Conservation (phyloP, 2,888 invertebrate species). For the Helicoverpa assulta region DNA sequence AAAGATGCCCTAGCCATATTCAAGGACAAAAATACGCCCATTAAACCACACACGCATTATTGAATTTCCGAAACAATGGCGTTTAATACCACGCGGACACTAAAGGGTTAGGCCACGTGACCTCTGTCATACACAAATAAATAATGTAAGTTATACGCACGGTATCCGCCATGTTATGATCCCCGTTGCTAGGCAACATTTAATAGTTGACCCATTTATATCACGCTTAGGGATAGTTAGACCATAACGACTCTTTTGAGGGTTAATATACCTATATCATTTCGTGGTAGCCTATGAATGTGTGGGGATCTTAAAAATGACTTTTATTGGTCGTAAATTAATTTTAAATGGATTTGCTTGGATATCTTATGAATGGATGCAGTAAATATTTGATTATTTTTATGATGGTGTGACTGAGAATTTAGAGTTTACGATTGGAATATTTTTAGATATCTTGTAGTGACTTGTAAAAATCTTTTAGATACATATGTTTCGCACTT, state of each 20-base stretch:
- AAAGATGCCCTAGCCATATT: background rate
- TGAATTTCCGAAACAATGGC: constrained; percentile 2
- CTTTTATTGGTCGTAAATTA: constrained; percentile 79
- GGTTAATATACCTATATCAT: constrained; percentile 69
- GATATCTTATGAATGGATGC: constrained; percentile 54
- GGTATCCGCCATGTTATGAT: constrained; percentile 72
- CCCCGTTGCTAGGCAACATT: constrained; percentile 68
- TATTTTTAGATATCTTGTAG: background rate
- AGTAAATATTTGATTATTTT: constrained; percentile 61
- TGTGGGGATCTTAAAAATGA: constrained; percentile 71
- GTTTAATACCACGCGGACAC: constrained; percentile 20
- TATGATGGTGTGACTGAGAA: constrained; percentile 47
- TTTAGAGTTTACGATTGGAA: constrained; percentile 1
- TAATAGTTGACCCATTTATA: constrained; percentile 67
- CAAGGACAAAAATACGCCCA: constrained; percentile 17
- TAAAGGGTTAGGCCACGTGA: constrained; percentile 64
- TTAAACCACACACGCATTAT: background rate
- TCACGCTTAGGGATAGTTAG: constrained; percentile 62
- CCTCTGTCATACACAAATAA: constrained; percentile 61
- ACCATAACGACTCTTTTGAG: constrained; percentile 62
- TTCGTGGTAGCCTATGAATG: constrained; percentile 70
- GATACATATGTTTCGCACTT: no score
- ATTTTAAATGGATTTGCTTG: constrained; percentile 68
- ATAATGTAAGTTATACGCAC: constrained; percentile 66
- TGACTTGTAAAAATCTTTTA: background rate